Evolutionary conservation across 2,797 vertebrate genomes (phyloP).

Genomic region (Syngnathus rostellatus): DNA sequence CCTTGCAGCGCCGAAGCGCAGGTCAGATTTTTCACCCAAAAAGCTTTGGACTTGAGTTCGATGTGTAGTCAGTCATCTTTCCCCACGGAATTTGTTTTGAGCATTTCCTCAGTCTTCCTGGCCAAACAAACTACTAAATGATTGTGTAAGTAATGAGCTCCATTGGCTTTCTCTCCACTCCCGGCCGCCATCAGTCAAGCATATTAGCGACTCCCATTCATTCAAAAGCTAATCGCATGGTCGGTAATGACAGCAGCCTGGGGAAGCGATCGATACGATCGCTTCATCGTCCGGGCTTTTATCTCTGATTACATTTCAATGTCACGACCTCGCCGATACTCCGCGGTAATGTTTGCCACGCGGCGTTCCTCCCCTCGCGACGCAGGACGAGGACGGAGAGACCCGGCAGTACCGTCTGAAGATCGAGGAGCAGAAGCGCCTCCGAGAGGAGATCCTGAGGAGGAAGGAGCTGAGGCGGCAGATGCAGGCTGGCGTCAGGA

Average conservation of each 20-base stretch:
- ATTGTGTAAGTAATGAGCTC: not conserved
- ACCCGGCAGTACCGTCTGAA: constrained; percentile 89
- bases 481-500: constrained; percentile 90
- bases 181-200: constrained; percentile 5
- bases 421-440: constrained; percentile 94
- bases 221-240: constrained; percentile 78
- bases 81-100: no score
- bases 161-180: not conserved
- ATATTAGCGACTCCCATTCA: constrained; percentile 53
- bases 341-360: not conserved
- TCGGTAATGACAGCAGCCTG: constrained; percentile 70
- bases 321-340: not conserved
- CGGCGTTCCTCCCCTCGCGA: not conserved
- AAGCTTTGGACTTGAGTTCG: not conserved
- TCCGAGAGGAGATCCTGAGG: constrained; percentile 88
- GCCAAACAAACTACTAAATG: not conserved
- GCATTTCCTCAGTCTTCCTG: no score
- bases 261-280: constrained; percentile 35
- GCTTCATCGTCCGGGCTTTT: constrained; percentile 36
- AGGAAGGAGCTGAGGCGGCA: constrained; percentile 90
- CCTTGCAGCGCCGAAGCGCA: constrained; percentile 29
- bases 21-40: constrained; percentile 39
- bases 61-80: not conserved
- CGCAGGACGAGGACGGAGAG: constrained; percentile 91
- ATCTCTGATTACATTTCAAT: constrained; percentile 27